phyloP scores from a whole-genome alignment of 2,888 invertebrate genomes.

The Elysia crispata region DNA sequence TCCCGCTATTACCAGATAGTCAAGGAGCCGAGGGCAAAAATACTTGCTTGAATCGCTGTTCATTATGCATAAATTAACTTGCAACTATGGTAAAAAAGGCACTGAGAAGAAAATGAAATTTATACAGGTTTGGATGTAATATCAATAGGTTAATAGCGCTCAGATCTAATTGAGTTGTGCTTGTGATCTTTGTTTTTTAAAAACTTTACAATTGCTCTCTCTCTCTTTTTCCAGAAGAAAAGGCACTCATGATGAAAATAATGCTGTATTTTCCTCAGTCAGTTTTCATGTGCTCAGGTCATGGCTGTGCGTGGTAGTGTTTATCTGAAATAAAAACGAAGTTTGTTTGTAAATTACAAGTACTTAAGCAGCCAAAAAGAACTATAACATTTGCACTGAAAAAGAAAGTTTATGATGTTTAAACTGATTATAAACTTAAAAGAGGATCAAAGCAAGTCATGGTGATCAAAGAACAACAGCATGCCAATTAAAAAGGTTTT shows the following conservation, averaged over 20 bases:
- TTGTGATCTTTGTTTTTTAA: neutral
- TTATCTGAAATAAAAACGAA: neutral
- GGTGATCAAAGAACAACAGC: no score
- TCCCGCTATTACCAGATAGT: slow-evolving; percentile 98
- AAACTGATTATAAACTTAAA: no score
- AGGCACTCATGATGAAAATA: slow-evolving; percentile 46
- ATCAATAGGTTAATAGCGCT: neutral
- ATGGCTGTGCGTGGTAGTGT: neutral
- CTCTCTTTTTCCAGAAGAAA: slow-evolving; percentile 35
- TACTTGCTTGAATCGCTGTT: slow-evolving; percentile 66
- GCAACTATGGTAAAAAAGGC: slow-evolving; percentile 27
- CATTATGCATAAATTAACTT: neutral
- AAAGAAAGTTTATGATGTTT: neutral
- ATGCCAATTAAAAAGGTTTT: no score
- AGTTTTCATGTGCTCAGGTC: neutral
- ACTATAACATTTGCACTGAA: neutral
- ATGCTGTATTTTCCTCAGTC: neutral
- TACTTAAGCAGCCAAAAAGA: no score
- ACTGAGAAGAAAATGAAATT: slow-evolving; percentile 16
- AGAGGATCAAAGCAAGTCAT: no score
- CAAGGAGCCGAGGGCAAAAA: slow-evolving; percentile 83
- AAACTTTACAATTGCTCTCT: no score
- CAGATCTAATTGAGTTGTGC: neutral
- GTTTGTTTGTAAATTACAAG: no score
- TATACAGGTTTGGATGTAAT: neutral